Evolutionary conservation across 2,113 vertebrate species (phyloP).

Genomic region (Podarcis cretensis): DNA sequence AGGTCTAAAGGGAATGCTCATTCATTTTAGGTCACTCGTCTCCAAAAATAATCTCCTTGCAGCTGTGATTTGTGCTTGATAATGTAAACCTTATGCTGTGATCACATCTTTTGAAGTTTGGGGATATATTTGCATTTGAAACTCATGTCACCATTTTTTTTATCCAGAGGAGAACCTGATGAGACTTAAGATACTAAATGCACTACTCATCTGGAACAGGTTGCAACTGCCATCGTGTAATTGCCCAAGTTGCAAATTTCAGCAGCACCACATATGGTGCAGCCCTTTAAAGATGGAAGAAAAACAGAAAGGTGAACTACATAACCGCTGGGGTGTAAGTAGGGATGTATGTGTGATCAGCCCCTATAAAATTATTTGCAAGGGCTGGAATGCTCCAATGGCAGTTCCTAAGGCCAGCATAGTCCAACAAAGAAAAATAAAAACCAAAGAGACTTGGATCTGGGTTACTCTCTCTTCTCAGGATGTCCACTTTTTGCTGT

Average conservation of each 20-base stretch:
- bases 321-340: too few species aligned
- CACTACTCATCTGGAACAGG: background rate
- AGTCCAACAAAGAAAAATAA: background rate
- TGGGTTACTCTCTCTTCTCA: background rate
- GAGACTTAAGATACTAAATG: background rate
- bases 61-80: background rate
- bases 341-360: too few species aligned
- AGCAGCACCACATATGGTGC: background rate
- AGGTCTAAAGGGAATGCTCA: background rate
- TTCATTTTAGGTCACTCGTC: background rate
- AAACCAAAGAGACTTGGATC: background rate
- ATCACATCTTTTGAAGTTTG: background rate
- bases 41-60: background rate
- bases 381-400: background rate
- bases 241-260: background rate
- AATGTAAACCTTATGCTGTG: background rate
- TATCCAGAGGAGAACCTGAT: background rate
- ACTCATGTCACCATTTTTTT: background rate
- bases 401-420: background rate
- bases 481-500: background rate
- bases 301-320: background rate
- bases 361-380: background rate
- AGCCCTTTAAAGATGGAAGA: background rate
- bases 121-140: background rate
- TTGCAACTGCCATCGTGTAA: too few species aligned